Conservation (phyloP, 2,797 vertebrate genomes). For the Crypturellus tataupa region DNA sequence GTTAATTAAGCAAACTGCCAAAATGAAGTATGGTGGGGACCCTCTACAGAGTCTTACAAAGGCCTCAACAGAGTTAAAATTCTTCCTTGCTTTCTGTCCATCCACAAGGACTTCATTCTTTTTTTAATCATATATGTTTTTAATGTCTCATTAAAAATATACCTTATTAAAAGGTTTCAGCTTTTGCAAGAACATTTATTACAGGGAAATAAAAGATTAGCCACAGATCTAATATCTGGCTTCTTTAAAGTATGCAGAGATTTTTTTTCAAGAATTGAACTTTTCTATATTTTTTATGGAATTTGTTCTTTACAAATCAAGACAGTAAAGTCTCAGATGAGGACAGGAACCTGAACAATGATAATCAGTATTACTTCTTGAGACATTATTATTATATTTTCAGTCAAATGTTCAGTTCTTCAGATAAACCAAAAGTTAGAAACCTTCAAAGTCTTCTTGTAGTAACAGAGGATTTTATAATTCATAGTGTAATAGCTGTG, state of each 20-base stretch:
- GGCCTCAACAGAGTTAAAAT: not conserved
- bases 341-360: not conserved
- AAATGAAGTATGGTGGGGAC: not conserved
- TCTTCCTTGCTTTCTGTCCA: not conserved
- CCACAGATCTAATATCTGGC: not conserved
- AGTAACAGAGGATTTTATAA: not conserved
- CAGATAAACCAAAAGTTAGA: not conserved
- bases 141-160: not conserved
- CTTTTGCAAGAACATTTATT: not conserved
- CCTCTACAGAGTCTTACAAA: not conserved
- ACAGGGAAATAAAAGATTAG: not conserved
- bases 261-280: not conserved
- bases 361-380: not conserved
- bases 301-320: not conserved
- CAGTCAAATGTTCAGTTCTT: not conserved
- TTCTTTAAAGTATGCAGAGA: accelerated
- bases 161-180: not conserved
- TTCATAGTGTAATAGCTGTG: not conserved
- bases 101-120: accelerated
- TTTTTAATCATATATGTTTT: not conserved
- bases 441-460: not conserved
- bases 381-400: not conserved
- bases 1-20: not conserved
- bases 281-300: not conserved
- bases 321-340: not conserved